Evolutionary conservation across 2,888 invertebrate species (phyloP).

Genomic region (Coremacera marginata): DNA sequence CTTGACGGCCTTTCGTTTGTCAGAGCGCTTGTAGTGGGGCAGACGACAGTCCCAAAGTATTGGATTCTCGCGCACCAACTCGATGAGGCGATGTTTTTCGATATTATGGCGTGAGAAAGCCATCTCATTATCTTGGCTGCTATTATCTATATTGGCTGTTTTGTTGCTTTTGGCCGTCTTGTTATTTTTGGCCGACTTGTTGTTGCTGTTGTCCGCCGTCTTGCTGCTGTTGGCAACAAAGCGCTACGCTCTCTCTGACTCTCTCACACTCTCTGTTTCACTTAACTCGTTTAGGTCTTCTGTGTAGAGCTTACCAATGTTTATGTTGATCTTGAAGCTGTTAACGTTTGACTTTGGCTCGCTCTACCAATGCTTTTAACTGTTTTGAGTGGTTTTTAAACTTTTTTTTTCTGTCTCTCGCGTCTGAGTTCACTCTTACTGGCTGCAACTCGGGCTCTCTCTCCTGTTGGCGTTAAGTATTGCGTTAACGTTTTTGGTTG

Average conservation of each 20-base stretch:
- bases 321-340: slow-evolving; percentile 29
- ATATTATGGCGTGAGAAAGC: slow-evolving; percentile 67
- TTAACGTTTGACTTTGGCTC: not conserved
- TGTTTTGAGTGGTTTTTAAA: slow-evolving; percentile 14
- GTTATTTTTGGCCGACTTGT: not conserved
- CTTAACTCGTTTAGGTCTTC: not conserved
- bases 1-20: slow-evolving; percentile 66
- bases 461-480: slow-evolving; percentile 38
- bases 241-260: not conserved
- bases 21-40: slow-evolving; percentile 67
- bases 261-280: too few relatives aligned
- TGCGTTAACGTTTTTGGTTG: slow-evolving; percentile 46
- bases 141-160: not conserved
- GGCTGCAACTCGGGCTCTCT: slow-evolving; percentile 24
- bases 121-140: slow-evolving; percentile 51
- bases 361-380: not conserved
- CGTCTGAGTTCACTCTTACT: slow-evolving; percentile 35
- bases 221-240: slow-evolving; percentile 27
- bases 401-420: slow-evolving; percentile 11
- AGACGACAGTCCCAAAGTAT: slow-evolving; percentile 66
- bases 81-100: slow-evolving; percentile 67
- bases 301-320: not conserved
- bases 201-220: not conserved
- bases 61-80: slow-evolving; percentile 65
- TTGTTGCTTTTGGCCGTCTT: not conserved